These are phyloP conservation scores for Antedon mediterranea DNA, from an alignment of 53 echinoderm and acorn worm species.

Conservation along the genomic window DNA sequence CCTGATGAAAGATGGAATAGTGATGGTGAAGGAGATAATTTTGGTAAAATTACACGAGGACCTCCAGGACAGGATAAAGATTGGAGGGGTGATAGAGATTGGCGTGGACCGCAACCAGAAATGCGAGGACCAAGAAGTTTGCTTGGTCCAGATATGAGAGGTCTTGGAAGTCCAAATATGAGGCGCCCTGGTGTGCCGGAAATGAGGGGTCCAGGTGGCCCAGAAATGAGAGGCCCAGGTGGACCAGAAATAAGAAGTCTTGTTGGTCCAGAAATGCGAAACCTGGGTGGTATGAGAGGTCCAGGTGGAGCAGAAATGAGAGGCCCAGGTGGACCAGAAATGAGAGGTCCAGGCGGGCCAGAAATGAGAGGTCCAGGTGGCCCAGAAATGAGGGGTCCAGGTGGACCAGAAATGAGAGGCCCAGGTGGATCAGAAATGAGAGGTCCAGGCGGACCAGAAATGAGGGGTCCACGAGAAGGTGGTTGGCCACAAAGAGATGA, in stretches of 20 bases:
- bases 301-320: background rate
- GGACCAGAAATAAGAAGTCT: conserved; percentile 8
- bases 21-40: background rate
- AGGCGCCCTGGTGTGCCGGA: background rate
- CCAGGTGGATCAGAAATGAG: background rate
- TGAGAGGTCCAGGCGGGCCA: background rate
- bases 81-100: background rate
- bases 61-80: conserved; percentile 4
- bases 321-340: background rate
- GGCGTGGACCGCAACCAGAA: background rate
- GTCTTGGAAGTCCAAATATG: background rate
- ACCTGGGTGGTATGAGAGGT: background rate
- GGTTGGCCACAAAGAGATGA: background rate
- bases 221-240: background rate
- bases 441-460: background rate
- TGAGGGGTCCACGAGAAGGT: background rate
- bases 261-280: background rate
- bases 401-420: background rate
- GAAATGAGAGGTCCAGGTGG: background rate
- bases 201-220: background rate
- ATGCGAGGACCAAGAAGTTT: background rate
- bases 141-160: background rate
- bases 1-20: background rate
- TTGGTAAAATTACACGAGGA: background rate
- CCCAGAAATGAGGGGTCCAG: background rate